These are phyloP conservation scores for Drosophila yakuba DNA, from an alignment of 1,140 invertebrate genomes.

Conservation along the genomic window DNA sequence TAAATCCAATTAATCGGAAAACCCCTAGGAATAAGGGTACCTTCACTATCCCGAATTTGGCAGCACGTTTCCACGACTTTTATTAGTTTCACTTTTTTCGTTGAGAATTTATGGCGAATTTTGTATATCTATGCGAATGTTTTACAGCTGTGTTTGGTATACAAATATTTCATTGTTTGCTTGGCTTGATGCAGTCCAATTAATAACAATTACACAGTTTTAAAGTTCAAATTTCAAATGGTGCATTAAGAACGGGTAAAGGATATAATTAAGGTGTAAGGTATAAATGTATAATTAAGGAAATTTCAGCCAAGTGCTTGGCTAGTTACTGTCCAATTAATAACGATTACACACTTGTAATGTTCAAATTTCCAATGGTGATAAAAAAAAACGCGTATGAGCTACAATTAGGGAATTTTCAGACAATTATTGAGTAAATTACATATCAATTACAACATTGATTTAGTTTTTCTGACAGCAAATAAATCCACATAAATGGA, in stretches of 20 bases:
- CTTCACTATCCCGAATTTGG: slow-evolving; percentile 4
- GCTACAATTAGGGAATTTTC: not conserved
- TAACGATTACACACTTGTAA: not conserved
- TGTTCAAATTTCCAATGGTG: slow-evolving; percentile 5
- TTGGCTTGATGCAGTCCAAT: slow-evolving; percentile 3
- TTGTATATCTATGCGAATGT: slow-evolving; percentile 50
- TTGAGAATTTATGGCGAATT: slow-evolving; percentile 58
- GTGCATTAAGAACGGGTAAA: too few relatives aligned
- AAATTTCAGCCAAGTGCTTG: not conserved
- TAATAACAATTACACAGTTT: slow-evolving; percentile 18
- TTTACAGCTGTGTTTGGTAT: slow-evolving; percentile 48
- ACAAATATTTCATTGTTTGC: slow-evolving; percentile 21
- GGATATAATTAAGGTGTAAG: too few relatives aligned
- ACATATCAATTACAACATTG: slow-evolving; percentile 20
- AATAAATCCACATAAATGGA: too few relatives aligned
- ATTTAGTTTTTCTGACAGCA: not conserved
- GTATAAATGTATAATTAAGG: too few relatives aligned
- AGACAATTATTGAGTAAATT: not conserved
- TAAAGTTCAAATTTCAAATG: too few relatives aligned
- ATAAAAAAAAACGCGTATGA: too few relatives aligned
- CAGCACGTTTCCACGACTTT: slow-evolving; percentile 56
- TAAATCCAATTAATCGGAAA: slow-evolving; percentile 61
- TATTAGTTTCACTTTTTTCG: slow-evolving; percentile 74
- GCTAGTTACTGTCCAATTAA: not conserved
- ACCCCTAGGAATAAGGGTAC: not conserved